These are phyloP conservation scores for Rhyacophila brunnea DNA, from an alignment of 1,140 invertebrate species.

Conservation along the genomic window DNA sequence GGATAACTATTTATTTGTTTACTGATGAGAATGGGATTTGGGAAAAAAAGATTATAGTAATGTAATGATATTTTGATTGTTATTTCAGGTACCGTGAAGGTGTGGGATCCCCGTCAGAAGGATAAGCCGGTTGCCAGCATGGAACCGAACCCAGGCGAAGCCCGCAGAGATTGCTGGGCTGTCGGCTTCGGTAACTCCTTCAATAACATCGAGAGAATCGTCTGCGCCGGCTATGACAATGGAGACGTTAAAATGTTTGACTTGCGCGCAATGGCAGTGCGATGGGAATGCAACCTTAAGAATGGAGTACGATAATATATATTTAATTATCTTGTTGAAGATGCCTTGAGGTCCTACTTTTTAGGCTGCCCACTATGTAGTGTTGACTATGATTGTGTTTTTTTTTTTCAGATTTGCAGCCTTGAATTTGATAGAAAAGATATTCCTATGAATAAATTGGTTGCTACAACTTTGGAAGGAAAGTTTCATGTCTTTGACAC, in stretches of 20 bases:
- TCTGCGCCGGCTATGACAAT: conserved; percentile 93
- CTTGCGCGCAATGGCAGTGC: conserved; percentile 76
- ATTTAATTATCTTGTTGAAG: too few species aligned
- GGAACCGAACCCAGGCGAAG: conserved; percentile 62
- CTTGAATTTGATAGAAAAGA: conserved; percentile 93
- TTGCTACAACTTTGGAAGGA: conserved; percentile 89
- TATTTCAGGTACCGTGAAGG: conserved; percentile 76
- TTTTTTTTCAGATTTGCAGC: conserved; percentile 68
- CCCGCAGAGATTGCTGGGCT: conserved; percentile 79
- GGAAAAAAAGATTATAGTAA: too few species aligned
- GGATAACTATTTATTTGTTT: too few species aligned
- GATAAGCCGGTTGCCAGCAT: conserved; percentile 86
- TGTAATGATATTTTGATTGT: conserved; percentile 14
- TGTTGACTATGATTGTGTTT: too few species aligned
- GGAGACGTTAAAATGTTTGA: conserved; percentile 96
- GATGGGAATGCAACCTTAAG: conserved; percentile 90
- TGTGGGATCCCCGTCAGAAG: conserved; percentile 93
- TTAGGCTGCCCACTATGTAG: too few species aligned
- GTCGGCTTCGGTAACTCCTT: conserved; percentile 88
- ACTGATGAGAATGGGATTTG: too few species aligned
- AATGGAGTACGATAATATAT: conserved; percentile 82
- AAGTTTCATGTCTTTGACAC: conserved; percentile 90
- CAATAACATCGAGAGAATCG: conserved; percentile 78
- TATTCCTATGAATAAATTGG: conserved; percentile 93
- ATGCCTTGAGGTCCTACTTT: too few species aligned